Evolutionary conservation across 2,888 invertebrate genomes (phyloP).

Genomic region (Pollenia labialis): DNA sequence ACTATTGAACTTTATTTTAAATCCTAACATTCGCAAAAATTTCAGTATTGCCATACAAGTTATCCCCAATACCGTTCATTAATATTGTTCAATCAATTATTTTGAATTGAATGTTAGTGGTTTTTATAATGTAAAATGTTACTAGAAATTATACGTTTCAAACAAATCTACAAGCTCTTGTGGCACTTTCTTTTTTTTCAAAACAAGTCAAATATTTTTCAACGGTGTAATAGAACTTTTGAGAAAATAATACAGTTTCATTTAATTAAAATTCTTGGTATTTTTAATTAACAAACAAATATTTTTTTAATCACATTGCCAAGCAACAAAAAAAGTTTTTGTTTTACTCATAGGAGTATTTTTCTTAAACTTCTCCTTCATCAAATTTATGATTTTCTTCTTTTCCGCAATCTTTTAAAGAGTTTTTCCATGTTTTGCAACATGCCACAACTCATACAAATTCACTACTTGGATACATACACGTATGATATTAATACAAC

Average conservation of each 20-base stretch:
- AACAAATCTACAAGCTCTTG: no score
- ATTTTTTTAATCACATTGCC: conserved; percentile 9
- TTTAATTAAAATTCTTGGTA: conserved; percentile 37
- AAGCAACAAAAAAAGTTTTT: conserved; percentile 8
- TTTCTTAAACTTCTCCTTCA: not conserved
- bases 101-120: no score
- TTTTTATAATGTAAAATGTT: no score
- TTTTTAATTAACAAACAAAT: conserved; percentile 1
- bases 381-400: not conserved
- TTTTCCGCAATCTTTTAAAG: conserved; percentile 1
- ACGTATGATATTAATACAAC: not conserved
- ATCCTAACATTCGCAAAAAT: no score
- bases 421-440: not conserved
- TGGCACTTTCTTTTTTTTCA: no score
- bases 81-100: no score
- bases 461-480: no score
- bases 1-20: no score
- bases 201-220: no score
- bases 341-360: not conserved
- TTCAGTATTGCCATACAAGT: no score
- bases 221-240: not conserved
- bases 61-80: no score
- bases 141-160: no score
- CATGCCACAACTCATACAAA: not conserved
- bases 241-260: conserved; percentile 4